Conservation (phyloP, 2,113 vertebrate species). For the Datnioides undecimradiatus region DNA sequence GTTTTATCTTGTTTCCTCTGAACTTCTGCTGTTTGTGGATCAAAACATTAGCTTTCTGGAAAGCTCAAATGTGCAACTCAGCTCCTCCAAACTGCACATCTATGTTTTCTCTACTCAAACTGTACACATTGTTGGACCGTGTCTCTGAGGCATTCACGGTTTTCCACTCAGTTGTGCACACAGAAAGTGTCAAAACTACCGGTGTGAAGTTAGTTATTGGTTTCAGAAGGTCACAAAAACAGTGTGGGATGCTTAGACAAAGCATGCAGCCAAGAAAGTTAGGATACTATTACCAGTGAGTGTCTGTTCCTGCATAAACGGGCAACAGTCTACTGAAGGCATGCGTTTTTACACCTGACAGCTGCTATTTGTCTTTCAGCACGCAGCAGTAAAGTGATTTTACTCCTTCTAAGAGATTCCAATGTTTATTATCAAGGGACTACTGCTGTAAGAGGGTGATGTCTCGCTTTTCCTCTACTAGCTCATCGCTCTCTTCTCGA, state of each 20-base stretch:
- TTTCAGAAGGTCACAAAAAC: background rate
- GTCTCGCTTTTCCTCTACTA: background rate
- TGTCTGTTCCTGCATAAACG: background rate
- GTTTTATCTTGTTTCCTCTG: no score
- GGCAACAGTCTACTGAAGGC: background rate
- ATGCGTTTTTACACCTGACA: conserved; percentile 4
- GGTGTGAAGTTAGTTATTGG: background rate
- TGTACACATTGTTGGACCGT: background rate
- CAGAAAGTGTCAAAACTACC: background rate
- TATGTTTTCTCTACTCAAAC: background rate
- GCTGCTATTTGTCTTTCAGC: conserved; percentile 8
- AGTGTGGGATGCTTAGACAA: background rate
- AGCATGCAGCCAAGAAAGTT: background rate
- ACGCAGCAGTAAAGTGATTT: conserved; percentile 13
- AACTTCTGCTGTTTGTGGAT: no score
- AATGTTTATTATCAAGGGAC: conserved; percentile 6
- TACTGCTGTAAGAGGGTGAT: background rate
- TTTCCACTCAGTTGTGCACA: background rate
- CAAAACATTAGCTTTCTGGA: no score
- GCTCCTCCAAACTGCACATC: background rate
- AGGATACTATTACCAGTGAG: background rate
- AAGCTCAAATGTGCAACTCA: no score
- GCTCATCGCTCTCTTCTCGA: background rate
- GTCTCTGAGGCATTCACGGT: background rate
- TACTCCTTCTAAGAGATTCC: conserved; percentile 11